Conservation (phyloP, 2,888 invertebrate species). For the Nephrotoma appendiculata region DNA sequence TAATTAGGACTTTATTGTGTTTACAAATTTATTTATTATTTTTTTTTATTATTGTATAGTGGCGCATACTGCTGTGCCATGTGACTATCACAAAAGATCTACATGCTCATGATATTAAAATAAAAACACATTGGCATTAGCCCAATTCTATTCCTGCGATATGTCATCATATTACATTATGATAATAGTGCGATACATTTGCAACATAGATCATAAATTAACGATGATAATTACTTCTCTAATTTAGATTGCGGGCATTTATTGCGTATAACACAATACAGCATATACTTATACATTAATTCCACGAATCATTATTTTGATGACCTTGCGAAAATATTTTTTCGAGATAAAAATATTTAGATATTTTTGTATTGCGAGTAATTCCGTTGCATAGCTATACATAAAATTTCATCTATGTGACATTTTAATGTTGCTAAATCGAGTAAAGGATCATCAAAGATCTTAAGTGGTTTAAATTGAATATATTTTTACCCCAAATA, state of each 20-base stretch:
- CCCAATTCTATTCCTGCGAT: not conserved
- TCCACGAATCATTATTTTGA: too few species aligned
- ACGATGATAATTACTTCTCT: not conserved
- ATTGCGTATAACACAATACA: too few species aligned
- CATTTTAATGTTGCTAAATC: too few species aligned
- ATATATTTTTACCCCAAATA: too few species aligned
- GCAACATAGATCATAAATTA: not conserved
- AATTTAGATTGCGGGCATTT: not conserved
- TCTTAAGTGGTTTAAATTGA: too few species aligned
- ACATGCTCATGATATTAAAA: not conserved
- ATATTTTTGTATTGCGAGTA: too few species aligned
- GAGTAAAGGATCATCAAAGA: too few species aligned
- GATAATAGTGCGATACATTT: not conserved
- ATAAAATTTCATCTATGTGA: too few species aligned
- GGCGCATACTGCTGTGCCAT: not conserved
- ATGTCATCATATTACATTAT: not conserved
- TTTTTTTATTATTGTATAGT: not conserved
- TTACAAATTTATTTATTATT: not conserved
- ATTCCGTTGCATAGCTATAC: too few species aligned
- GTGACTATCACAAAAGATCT: not conserved
- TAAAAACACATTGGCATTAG: not conserved
- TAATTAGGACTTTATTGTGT: not conserved
- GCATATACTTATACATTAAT: too few species aligned
- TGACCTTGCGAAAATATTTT: too few species aligned
- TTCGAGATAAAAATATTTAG: too few species aligned